Conservation (phyloP, 2,888 invertebrate species). For the Drosophila gaucha region DNA sequence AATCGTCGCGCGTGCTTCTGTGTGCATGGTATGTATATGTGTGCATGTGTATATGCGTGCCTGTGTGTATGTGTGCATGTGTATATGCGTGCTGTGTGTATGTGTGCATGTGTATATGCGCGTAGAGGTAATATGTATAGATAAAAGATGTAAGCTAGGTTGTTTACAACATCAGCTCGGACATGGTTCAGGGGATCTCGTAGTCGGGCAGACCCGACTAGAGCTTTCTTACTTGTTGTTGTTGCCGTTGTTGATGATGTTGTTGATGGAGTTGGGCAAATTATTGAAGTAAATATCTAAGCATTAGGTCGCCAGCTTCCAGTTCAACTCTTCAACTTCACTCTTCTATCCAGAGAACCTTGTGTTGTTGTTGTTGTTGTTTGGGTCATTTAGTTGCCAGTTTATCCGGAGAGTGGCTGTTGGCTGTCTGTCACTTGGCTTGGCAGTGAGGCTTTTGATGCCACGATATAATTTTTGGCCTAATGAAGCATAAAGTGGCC, state of each 20-base stretch:
- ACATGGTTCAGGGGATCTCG: too few relatives aligned
- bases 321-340: conserved; percentile 11
- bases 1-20: too few relatives aligned
- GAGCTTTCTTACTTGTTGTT: too few relatives aligned
- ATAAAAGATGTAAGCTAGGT: too few relatives aligned
- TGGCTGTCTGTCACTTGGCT: conserved; percentile 61
- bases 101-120: too few relatives aligned
- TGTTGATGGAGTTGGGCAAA: conserved; percentile 40
- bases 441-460: conserved; percentile 48
- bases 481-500: conserved; percentile 79
- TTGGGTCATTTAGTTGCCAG: conserved; percentile 62
- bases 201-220: too few relatives aligned
- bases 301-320: conserved; percentile 32
- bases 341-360: conserved; percentile 7
- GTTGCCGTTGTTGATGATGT: conserved; percentile 13
- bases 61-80: too few relatives aligned
- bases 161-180: too few relatives aligned
- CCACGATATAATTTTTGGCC: conserved; percentile 72
- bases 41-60: too few relatives aligned
- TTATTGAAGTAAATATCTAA: conserved; percentile 47
- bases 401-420: conserved; percentile 57
- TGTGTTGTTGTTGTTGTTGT: conserved; percentile 24
- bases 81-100: too few relatives aligned
- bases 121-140: too few relatives aligned
- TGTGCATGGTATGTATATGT: too few relatives aligned